phyloP scores from a whole-genome alignment of 2,888 invertebrate species.

The Drosophila rubida region DNA sequence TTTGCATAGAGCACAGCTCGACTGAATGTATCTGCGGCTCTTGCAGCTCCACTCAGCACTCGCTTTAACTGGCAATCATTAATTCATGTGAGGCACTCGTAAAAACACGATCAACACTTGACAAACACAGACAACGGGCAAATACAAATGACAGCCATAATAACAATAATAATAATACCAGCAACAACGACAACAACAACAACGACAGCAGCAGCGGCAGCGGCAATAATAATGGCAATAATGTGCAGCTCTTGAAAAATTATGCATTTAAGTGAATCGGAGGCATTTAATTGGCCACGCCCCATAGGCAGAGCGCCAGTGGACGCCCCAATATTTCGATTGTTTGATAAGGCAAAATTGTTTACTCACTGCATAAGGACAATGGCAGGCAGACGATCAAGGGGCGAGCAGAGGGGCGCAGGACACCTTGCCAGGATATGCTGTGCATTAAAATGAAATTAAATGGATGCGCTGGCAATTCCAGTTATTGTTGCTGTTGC shows the following conservation, averaged over 20 bases:
- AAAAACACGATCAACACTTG: conserved; percentile 55
- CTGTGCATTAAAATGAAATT: conserved; percentile 76
- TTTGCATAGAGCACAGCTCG: background rate
- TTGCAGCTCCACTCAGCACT: background rate
- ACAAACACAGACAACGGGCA: conserved; percentile 66
- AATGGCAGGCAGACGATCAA: conserved; percentile 9
- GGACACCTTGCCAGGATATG: conserved; percentile 58
- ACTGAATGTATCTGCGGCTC: background rate
- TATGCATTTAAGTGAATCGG: conserved; percentile 58
- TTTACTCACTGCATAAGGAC: conserved; percentile 59
- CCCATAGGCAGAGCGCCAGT: conserved; percentile 2
- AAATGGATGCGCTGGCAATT: conserved; percentile 69
- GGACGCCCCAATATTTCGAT: conserved; percentile 41
- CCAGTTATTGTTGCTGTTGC: conserved; percentile 34
- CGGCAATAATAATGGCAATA: conserved; percentile 46
- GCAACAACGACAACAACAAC: conserved; percentile 19
- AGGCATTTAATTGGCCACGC: conserved; percentile 65
- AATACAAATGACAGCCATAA: conserved; percentile 41
- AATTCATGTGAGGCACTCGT: conserved; percentile 36
- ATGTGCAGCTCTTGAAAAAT: conserved; percentile 60
- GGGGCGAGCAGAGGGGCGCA: background rate
- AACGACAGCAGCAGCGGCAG: too few species aligned
- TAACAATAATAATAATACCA: conserved; percentile 42
- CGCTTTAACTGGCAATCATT: conserved; percentile 11
- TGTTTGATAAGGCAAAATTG: conserved; percentile 64